Conservation (phyloP, 2,888 invertebrate species). For the Scaptomyza parva region DNA sequence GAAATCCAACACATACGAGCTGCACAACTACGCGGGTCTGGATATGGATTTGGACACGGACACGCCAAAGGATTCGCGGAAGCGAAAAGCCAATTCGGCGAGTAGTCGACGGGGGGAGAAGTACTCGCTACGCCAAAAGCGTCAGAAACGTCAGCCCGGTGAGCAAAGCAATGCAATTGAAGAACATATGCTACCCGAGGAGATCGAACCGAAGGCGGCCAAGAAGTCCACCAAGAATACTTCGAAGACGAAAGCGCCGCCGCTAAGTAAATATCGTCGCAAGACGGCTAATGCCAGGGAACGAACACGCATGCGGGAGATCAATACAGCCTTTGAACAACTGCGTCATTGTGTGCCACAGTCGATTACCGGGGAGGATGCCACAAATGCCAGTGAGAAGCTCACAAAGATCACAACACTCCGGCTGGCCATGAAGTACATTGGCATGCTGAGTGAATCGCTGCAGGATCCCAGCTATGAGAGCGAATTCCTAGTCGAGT, state of each 20-base stretch:
- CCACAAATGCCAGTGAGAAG: slow-evolving; percentile 89
- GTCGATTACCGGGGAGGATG: slow-evolving; percentile 81
- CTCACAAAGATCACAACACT: slow-evolving; percentile 95
- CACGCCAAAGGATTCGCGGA: slow-evolving; percentile 49
- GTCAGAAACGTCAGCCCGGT: slow-evolving; percentile 84
- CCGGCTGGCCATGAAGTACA: slow-evolving; percentile 94
- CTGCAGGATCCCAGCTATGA: slow-evolving; percentile 85
- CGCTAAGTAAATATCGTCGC: slow-evolving; percentile 94
- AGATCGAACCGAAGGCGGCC: slow-evolving; percentile 4
- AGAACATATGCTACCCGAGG: neutral
- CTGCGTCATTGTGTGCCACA: slow-evolving; percentile 91
- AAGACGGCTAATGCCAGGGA: slow-evolving; percentile 96
- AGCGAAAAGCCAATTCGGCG: slow-evolving; percentile 50
- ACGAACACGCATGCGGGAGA: slow-evolving; percentile 94
- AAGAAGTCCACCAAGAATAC: slow-evolving; percentile 48
- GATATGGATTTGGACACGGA: slow-evolving; percentile 53
- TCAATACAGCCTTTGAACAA: slow-evolving; percentile 94
- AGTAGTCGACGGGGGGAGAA: slow-evolving; percentile 85
- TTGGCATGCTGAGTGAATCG: slow-evolving; percentile 90
- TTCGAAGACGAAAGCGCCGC: slow-evolving; percentile 88
- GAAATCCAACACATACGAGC: slow-evolving; percentile 74
- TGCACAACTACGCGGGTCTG: slow-evolving; percentile 73
- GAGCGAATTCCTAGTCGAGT: slow-evolving; percentile 77
- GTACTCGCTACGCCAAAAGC: slow-evolving; percentile 89
- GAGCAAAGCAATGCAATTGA: neutral